Percentiles rank a stretch among this genome's conserved stretches.
Evolutionary conservation across 2,888 invertebrate species (phyloP).

Genomic region (Blastobasis lacticolella): DNA sequence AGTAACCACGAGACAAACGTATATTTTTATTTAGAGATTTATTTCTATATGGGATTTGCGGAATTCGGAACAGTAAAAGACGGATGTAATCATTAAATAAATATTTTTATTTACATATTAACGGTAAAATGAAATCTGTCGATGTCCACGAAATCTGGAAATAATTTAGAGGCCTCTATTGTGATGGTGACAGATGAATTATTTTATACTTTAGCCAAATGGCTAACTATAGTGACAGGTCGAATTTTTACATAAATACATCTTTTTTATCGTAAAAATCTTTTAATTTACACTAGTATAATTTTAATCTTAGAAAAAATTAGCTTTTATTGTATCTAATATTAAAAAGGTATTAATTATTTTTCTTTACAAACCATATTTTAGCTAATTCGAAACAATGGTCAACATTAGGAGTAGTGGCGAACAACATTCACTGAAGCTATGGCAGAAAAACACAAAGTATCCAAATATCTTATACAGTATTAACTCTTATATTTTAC

Average conservation of each 20-base stretch:
- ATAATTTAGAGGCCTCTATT: conserved; percentile 33
- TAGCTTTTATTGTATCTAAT: conserved; percentile 18
- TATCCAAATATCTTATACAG: conserved; percentile 5
- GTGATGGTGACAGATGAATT: conserved; percentile 19
- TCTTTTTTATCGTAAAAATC: conserved; percentile 51
- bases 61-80: conserved; percentile 35
- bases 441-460: conserved; percentile 33
- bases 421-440: conserved; percentile 55
- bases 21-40: too few species aligned
- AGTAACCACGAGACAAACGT: too few species aligned
- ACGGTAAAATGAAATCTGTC: conserved; percentile 62
- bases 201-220: conserved; percentile 34
- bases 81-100: conserved; percentile 63
- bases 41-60: too few species aligned
- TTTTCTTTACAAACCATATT: conserved; percentile 14
- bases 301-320: conserved; percentile 38
- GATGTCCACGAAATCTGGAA: conserved; percentile 52
- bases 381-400: conserved; percentile 14
- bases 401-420: conserved; percentile 18
- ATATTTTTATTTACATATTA: conserved; percentile 72
- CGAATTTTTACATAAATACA: conserved; percentile 63
- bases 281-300: conserved; percentile 45
- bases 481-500: conserved; percentile 39
- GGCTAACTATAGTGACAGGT: conserved; percentile 41
- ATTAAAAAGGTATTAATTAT: conserved; percentile 14